A percentile compares a stretch with the other conserved stretches of the same genome.
Conservation (phyloP, 2,888 invertebrate species). For the Tiliacea aurago region DNA sequence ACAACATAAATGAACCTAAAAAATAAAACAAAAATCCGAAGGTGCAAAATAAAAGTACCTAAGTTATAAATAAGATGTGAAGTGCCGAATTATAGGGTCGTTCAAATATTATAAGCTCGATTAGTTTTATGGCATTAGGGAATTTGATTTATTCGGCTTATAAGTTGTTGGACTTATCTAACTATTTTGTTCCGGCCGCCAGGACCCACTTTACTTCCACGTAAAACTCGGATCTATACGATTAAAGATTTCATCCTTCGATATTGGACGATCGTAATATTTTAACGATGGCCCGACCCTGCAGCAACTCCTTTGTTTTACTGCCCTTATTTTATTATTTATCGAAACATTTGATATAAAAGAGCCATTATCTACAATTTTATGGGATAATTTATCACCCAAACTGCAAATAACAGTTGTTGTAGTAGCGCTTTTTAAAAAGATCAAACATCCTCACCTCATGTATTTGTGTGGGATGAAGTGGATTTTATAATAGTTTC, state of each 20-base stretch:
- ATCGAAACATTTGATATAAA: slow-evolving; percentile 88
- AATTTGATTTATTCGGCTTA: slow-evolving; percentile 79
- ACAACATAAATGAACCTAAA: too few species aligned
- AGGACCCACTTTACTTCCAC: slow-evolving; percentile 77
- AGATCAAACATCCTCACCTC: slow-evolving; percentile 21
- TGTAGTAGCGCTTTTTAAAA: slow-evolving; percentile 56
- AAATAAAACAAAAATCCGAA: too few species aligned
- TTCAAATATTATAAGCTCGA: slow-evolving; percentile 72
- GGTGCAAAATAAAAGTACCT: slow-evolving; percentile 5
- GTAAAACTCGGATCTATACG: slow-evolving; percentile 81
- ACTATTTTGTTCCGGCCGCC: slow-evolving; percentile 76
- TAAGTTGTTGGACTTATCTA: slow-evolving; percentile 78
- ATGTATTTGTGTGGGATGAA: not conserved
- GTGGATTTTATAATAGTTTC: not conserved
- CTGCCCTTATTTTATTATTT: slow-evolving; percentile 87
- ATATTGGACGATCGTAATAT: slow-evolving; percentile 89
- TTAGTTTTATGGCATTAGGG: slow-evolving; percentile 76
- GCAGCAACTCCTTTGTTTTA: slow-evolving; percentile 85
- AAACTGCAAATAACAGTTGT: slow-evolving; percentile 71
- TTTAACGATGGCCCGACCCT: slow-evolving; percentile 85
- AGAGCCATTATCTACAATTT: slow-evolving; percentile 84
- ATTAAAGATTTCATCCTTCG: slow-evolving; percentile 88
- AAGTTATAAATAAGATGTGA: slow-evolving; percentile 49
- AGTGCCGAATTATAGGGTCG: slow-evolving; percentile 63
- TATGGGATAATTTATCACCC: slow-evolving; percentile 83